phyloP scores from a whole-genome alignment of 2,797 vertebrate species.

The Acanthurus leucopareius region DNA sequence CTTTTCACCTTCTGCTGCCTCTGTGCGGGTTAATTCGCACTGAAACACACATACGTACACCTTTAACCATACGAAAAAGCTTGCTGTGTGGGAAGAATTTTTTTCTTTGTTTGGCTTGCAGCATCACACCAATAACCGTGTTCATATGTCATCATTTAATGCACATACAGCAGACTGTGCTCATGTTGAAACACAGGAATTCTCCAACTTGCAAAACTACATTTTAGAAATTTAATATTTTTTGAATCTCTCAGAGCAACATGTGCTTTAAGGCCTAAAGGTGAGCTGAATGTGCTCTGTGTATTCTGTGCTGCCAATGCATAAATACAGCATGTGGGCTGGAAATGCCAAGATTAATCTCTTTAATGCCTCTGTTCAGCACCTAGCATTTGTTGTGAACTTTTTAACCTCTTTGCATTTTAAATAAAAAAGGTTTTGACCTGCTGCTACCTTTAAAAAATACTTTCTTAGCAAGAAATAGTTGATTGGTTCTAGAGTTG shows the following conservation, averaged over 20 bases:
- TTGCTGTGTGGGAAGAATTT: constrained; percentile 16
- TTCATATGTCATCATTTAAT: constrained; percentile 2
- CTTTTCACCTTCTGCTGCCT: constrained; percentile 42
- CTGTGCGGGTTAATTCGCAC: constrained; percentile 28
- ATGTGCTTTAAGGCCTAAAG: constrained; percentile 19
- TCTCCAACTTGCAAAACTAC: neutral
- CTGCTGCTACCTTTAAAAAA: constrained; percentile 20
- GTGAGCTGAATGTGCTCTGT: constrained; percentile 25
- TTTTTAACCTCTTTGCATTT: constrained; percentile 26
- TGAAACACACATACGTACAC: neutral
- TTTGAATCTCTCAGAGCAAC: neutral
- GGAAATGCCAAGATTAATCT: constrained; percentile 34
- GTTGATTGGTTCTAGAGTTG: neutral
- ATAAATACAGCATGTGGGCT: constrained; percentile 51
- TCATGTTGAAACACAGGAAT: neutral
- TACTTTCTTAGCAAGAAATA: constrained; percentile 5
- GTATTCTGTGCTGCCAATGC: constrained; percentile 39
- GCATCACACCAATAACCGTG: neutral
- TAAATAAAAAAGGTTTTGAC: constrained; percentile 46
- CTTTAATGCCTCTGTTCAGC: constrained; percentile 55
- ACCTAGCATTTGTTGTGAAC: constrained; percentile 28
- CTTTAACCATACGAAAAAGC: neutral
- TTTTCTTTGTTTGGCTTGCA: neutral
- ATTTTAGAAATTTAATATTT: constrained; percentile 6
- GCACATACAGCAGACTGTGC: neutral